Conservation (phyloP, 1,140 invertebrate species). For the Monochamus saltuarius region DNA sequence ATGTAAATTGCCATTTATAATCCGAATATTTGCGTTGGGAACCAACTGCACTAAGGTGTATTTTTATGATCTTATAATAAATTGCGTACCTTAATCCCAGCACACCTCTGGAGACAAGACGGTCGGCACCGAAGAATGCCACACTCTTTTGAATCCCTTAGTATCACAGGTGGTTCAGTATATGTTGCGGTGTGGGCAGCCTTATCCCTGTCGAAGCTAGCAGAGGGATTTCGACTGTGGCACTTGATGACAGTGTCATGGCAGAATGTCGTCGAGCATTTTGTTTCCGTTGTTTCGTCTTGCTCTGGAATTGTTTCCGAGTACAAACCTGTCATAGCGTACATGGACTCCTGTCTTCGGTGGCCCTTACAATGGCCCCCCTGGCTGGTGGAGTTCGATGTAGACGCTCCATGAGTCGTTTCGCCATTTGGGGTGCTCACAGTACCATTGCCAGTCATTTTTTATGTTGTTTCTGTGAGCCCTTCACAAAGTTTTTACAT, state of each 20-base stretch:
- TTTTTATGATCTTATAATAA: background rate
- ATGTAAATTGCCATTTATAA: too few relatives aligned
- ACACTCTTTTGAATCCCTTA: slow-evolving; percentile 63
- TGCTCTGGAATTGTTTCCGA: slow-evolving; percentile 63
- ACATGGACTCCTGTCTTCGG: slow-evolving; percentile 81
- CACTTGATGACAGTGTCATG: slow-evolving; percentile 66
- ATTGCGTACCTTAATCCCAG: slow-evolving; percentile 71
- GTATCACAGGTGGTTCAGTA: slow-evolving; percentile 54
- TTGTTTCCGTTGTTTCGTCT: slow-evolving; percentile 51
- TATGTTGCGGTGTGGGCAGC: slow-evolving; percentile 32
- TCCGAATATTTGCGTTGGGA: too few relatives aligned
- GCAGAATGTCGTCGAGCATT: slow-evolving; percentile 47
- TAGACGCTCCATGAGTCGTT: slow-evolving; percentile 6
- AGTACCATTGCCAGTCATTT: slow-evolving; percentile 1
- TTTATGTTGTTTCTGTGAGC: background rate
- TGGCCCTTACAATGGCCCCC: slow-evolving; percentile 54
- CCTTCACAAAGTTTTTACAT: background rate
- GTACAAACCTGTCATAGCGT: slow-evolving; percentile 83
- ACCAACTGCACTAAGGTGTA: background rate
- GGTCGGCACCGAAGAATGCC: slow-evolving; percentile 81
- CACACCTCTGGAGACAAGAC: slow-evolving; percentile 76
- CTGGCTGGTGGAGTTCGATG: background rate
- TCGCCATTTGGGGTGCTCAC: background rate
- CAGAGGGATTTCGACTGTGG: slow-evolving; percentile 75
- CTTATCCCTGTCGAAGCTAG: slow-evolving; percentile 60